Evolutionary conservation across 2,113 vertebrate species (phyloP).

Genomic region (Hippocampus abdominalis): DNA sequence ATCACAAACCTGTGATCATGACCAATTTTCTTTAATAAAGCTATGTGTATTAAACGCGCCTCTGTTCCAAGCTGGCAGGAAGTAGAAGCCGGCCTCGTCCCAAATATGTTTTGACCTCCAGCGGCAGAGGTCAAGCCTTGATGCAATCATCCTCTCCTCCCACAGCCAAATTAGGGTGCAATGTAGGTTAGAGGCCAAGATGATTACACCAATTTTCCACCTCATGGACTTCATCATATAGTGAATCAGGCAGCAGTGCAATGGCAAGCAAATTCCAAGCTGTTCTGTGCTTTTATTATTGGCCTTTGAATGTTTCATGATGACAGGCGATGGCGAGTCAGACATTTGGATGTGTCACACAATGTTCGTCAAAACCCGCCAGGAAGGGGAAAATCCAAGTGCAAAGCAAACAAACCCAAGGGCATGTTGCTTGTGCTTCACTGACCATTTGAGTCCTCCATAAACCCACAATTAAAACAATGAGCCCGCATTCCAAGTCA

Average conservation of each 20-base stretch:
- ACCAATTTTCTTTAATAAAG: constrained; percentile 67
- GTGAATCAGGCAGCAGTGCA: constrained; percentile 23
- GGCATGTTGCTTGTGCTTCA: constrained; percentile 35
- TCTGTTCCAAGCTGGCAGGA: constrained; percentile 48
- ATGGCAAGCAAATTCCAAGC: constrained; percentile 22
- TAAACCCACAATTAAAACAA: constrained; percentile 46
- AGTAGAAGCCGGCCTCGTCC: constrained; percentile 45
- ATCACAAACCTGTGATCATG: constrained; percentile 52
- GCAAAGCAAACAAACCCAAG: constrained; percentile 52
- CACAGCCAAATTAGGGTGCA: constrained; percentile 43
- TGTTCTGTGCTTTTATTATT: constrained; percentile 6
- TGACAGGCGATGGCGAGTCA: constrained; percentile 30
- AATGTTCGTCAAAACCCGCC: constrained; percentile 43
- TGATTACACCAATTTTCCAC: constrained; percentile 64
- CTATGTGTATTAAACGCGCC: constrained; percentile 49
- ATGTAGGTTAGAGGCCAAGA: constrained; percentile 55
- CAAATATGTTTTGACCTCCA: constrained; percentile 36
- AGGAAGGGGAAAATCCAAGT: constrained; percentile 33
- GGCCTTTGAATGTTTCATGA: constrained; percentile 8
- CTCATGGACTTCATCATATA: constrained; percentile 59
- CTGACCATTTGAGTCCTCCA: constrained; percentile 44
- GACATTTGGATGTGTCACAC: constrained; percentile 45
- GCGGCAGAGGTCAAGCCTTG: constrained; percentile 36
- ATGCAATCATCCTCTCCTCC: constrained; percentile 40
- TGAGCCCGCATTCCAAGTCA: constrained; percentile 45